A percentile compares a stretch with the other conserved stretches of the same genome.
Evolutionary conservation across 2,888 invertebrate genomes (phyloP).

Genomic region (Leucophora obtusa): DNA sequence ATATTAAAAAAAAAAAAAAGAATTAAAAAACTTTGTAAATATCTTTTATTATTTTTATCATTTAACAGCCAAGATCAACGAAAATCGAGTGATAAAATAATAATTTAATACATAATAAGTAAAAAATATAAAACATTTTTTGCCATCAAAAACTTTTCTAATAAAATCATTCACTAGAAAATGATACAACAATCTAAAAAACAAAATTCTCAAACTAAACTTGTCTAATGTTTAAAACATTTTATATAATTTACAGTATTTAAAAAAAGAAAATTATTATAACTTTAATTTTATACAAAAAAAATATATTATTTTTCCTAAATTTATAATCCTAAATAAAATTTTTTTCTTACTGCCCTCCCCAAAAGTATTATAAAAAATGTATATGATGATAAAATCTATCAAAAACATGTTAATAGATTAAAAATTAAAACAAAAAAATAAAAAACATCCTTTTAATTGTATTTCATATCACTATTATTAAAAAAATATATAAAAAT

Average conservation of each 20-base stretch:
- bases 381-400: constrained; percentile 42
- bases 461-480: constrained; percentile 61
- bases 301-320: neutral
- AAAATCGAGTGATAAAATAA: constrained; percentile 76
- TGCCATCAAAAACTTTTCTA: constrained; percentile 1
- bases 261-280: too few relatives aligned
- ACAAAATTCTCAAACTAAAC: constrained; percentile 1
- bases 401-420: constrained; percentile 24
- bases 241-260: constrained; percentile 31
- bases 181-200: too few relatives aligned
- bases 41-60: constrained; percentile 62
- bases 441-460: constrained; percentile 43
- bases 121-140: constrained; percentile 8
- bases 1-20: constrained; percentile 15
- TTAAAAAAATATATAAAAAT: constrained; percentile 38
- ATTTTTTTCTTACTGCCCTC: neutral
- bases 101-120: constrained; percentile 27
- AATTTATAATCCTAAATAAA: neutral
- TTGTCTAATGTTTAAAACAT: constrained; percentile 43
- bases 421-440: constrained; percentile 15
- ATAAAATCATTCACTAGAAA: constrained; percentile 8
- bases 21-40: constrained; percentile 41
- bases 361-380: constrained; percentile 29
- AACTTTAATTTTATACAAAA: neutral
- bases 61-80: constrained; percentile 77